phyloP scores from a whole-genome alignment of 2,888 invertebrate species.

The Hetaerina titia region DNA sequence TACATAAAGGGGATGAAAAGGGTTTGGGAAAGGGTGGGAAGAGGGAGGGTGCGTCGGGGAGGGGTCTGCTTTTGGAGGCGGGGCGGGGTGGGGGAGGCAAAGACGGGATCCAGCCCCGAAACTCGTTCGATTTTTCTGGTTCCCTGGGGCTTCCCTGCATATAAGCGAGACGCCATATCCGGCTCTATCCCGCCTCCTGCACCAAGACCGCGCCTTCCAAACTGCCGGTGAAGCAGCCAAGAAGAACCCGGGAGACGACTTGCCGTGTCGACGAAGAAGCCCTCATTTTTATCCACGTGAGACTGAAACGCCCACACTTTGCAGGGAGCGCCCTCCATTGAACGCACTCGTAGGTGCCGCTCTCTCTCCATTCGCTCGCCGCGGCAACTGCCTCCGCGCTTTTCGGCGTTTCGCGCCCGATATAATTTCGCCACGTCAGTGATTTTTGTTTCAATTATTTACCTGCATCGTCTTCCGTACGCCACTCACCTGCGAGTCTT shows the following conservation, averaged over 20 bases:
- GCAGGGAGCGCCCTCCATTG: neutral
- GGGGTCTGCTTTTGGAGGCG: neutral
- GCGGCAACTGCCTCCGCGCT: neutral
- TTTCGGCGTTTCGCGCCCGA: neutral
- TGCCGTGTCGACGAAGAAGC: conserved; percentile 33
- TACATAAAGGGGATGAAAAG: neutral
- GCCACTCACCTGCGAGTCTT: no score
- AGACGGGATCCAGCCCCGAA: neutral
- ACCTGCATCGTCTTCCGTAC: neutral
- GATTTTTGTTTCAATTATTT: no score
- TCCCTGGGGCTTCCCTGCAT: conserved; percentile 36
- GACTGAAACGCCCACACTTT: neutral
- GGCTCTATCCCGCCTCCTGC: neutral
- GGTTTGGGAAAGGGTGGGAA: neutral
- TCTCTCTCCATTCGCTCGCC: neutral
- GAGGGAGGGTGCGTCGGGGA: neutral
- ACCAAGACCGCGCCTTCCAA: neutral
- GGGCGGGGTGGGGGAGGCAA: neutral
- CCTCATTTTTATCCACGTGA: conserved; percentile 9
- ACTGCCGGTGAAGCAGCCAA: neutral
- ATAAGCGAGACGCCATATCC: neutral
- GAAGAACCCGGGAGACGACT: conserved; percentile 23
- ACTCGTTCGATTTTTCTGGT: conserved; percentile 60
- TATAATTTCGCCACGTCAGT: neutral
- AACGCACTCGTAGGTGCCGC: no score